Conservation (phyloP, 2,113 vertebrate species). For the Campylomormyrus tamandua region DNA sequence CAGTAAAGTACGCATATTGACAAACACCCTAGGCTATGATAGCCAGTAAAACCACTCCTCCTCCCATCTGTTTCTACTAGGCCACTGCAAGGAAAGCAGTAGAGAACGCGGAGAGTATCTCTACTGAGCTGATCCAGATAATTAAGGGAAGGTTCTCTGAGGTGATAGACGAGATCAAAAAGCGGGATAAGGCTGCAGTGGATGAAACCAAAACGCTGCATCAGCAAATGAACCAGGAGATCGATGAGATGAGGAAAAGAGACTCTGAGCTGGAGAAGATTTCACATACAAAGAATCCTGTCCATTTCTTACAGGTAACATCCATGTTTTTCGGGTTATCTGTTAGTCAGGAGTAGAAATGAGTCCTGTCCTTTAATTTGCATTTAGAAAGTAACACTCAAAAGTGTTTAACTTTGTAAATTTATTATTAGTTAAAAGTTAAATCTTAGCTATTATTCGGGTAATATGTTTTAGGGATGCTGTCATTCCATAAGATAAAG, state of each 20-base stretch:
- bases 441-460: neutral
- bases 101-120: slow-evolving; percentile 2
- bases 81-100: neutral
- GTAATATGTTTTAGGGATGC: neutral
- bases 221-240: neutral
- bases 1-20: too few relatives aligned
- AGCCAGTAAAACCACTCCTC: neutral
- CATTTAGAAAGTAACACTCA: neutral
- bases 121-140: neutral
- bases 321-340: neutral
- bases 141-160: neutral
- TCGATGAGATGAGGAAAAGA: slow-evolving; percentile 17
- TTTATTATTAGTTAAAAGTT: neutral
- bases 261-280: slow-evolving; percentile 26
- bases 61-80: neutral
- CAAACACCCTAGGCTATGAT: neutral
- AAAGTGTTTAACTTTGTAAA: neutral
- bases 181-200: neutral
- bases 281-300: slow-evolving; percentile 6
- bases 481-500: neutral
- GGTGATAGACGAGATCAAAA: neutral
- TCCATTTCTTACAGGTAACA: too few relatives aligned
- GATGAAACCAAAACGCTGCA: neutral
- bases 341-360: neutral
- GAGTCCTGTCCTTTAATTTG: neutral